A percentile compares a stretch with the other conserved stretches of the same genome.
Conservation (phyloP, 2,888 invertebrate species). For the Eueremaeus valkanovi region DNA sequence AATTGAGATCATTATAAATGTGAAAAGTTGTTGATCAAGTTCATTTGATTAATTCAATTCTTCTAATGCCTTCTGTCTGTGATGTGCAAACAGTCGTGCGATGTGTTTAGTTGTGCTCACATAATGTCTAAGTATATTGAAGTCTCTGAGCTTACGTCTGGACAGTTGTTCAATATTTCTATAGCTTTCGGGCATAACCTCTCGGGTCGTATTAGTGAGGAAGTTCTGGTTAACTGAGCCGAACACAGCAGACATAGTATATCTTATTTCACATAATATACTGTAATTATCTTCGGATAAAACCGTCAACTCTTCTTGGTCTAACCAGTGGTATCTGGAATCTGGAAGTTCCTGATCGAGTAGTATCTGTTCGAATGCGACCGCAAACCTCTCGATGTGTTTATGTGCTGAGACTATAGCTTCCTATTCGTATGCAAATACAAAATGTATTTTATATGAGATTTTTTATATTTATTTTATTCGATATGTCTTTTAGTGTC, state of each 20-base stretch:
- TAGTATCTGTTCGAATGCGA: conserved; percentile 64
- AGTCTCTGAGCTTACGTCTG: conserved; percentile 59
- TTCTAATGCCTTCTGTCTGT: neutral
- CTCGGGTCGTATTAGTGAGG: conserved; percentile 51
- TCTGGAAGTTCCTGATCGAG: conserved; percentile 60
- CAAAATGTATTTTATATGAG: neutral
- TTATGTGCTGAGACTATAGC: conserved; percentile 43
- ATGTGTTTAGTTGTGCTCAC: conserved; percentile 62
- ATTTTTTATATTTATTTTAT: too few species aligned
- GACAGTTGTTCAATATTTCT: conserved; percentile 52
- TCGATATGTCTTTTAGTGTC: too few species aligned
- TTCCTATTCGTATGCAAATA: neutral
- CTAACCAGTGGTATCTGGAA: conserved; percentile 53
- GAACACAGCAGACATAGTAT: conserved; percentile 57
- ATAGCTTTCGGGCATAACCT: conserved; percentile 52
- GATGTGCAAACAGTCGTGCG: conserved; percentile 53
- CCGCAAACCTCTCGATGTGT: conserved; percentile 67
- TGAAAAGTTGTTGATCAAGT: neutral
- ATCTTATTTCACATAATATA: conserved; percentile 67
- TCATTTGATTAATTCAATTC: too few species aligned
- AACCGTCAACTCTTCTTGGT: conserved; percentile 58
- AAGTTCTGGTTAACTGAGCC: conserved; percentile 53
- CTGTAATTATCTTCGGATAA: conserved; percentile 61
- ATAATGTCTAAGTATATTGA: conserved; percentile 63
- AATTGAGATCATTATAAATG: neutral